Percentiles rank a stretch among this genome's conserved stretches.
Conservation (phyloP, 2,113 vertebrate genomes). For the Hemiscyllium ocellatum region DNA sequence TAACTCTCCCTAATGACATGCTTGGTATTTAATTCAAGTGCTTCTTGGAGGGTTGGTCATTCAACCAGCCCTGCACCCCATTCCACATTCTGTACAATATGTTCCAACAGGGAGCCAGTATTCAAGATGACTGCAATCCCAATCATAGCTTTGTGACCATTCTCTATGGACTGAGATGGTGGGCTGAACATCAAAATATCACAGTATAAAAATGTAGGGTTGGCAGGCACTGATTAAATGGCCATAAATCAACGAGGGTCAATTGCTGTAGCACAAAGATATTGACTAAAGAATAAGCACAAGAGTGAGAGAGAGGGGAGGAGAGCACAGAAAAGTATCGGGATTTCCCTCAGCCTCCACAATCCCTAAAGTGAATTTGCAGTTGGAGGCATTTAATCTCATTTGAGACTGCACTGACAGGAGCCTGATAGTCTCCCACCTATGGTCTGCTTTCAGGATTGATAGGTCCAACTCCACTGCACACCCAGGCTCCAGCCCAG, state of each 20-base stretch:
- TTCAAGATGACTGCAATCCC: not conserved
- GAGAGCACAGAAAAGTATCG: no score
- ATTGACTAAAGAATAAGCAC: not conserved
- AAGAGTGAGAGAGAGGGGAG: not conserved
- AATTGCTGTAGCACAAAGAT: not conserved
- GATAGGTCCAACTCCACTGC: no score
- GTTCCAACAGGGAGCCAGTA: not conserved
- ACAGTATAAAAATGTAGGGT: not conserved
- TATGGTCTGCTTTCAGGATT: no score
- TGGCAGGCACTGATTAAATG: not conserved
- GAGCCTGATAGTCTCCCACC: no score
- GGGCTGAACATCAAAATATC: not conserved
- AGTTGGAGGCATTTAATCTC: no score
- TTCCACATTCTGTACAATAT: not conserved
- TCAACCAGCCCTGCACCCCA: not conserved
- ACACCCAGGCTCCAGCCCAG: no score
- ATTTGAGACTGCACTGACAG: no score
- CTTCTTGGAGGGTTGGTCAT: no score
- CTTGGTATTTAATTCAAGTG: not conserved
- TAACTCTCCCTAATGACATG: not conserved
- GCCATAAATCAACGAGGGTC: not conserved
- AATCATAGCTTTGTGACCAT: no score
- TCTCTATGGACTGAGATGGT: not conserved
- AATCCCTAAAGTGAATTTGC: no score
- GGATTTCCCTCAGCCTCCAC: no score